Conservation (phyloP, 2,888 invertebrate genomes). For the Apamea sordens region DNA sequence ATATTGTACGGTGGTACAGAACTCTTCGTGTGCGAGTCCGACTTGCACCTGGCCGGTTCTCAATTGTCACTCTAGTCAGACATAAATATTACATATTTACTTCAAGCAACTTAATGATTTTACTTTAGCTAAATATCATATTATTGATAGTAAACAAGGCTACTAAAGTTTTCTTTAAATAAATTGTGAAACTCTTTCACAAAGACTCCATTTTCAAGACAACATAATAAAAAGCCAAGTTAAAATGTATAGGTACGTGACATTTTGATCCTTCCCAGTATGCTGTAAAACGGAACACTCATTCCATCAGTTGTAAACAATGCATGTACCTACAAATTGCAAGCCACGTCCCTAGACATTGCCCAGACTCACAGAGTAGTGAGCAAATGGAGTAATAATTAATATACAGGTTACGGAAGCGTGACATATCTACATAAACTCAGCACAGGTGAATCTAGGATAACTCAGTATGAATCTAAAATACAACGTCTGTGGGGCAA, state of each 20-base stretch:
- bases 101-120: background rate
- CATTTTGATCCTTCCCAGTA: slow-evolving; percentile 30
- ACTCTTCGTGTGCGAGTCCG: too few species aligned
- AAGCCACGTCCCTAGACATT: slow-evolving; percentile 51
- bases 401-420: background rate
- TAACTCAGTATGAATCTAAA: background rate
- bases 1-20: too few species aligned
- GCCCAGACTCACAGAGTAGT: slow-evolving; percentile 20
- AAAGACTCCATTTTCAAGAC: background rate
- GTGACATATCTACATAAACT: background rate
- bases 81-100: background rate
- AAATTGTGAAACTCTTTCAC: background rate
- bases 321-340: slow-evolving; percentile 59
- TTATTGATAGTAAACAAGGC: background rate
- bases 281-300: slow-evolving; percentile 1
- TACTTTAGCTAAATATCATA: background rate
- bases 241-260: slow-evolving; percentile 29
- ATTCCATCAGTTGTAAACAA: slow-evolving; percentile 59
- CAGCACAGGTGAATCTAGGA: too few species aligned
- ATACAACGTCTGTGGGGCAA: too few species aligned
- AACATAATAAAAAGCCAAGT: background rate
- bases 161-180: background rate
- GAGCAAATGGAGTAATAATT: slow-evolving; percentile 21
- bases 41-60: too few species aligned
- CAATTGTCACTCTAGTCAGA: background rate